Percentiles rank a stretch among this genome's conserved stretches.
Conservation (phyloP, 1,140 invertebrate species). For the Diachasma alloeum region DNA sequence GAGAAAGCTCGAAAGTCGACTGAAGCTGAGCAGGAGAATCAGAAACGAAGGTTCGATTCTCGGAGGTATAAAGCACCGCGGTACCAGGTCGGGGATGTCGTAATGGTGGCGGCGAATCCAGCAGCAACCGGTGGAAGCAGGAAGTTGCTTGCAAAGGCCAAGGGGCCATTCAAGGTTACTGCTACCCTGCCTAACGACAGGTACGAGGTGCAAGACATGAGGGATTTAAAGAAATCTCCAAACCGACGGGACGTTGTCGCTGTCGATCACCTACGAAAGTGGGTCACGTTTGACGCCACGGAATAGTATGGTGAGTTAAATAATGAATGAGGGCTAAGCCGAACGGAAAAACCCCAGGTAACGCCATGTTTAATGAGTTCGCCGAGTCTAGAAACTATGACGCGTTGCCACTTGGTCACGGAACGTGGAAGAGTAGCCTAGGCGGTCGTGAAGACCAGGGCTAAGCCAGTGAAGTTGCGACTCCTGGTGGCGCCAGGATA, state of each 20-base stretch:
- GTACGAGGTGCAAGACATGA: neutral
- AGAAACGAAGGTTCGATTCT: too few relatives aligned
- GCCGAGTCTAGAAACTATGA: too few relatives aligned
- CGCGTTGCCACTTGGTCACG: too few relatives aligned
- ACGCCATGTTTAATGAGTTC: too few relatives aligned
- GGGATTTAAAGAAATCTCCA: neutral
- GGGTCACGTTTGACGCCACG: neutral
- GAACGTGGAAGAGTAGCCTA: too few relatives aligned
- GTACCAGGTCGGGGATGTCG: constrained; percentile 34
- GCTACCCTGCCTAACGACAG: neutral
- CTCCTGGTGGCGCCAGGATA: too few relatives aligned
- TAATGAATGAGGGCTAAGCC: too few relatives aligned
- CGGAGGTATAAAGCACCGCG: too few relatives aligned
- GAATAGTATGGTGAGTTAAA: too few relatives aligned
- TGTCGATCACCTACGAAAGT: neutral
- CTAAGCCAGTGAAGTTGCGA: too few relatives aligned
- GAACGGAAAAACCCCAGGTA: too few relatives aligned
- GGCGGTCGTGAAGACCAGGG: too few relatives aligned
- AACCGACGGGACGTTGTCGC: neutral
- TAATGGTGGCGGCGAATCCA: constrained; percentile 30
- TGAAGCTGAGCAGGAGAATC: constrained; percentile 23
- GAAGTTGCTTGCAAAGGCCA: neutral
- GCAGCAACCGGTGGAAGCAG: constrained; percentile 29
- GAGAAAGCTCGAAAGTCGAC: neutral
- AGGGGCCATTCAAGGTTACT: neutral